Evolutionary conservation across 1,140 invertebrate species (phyloP).

Genomic region (Eupeodes corollae): DNA sequence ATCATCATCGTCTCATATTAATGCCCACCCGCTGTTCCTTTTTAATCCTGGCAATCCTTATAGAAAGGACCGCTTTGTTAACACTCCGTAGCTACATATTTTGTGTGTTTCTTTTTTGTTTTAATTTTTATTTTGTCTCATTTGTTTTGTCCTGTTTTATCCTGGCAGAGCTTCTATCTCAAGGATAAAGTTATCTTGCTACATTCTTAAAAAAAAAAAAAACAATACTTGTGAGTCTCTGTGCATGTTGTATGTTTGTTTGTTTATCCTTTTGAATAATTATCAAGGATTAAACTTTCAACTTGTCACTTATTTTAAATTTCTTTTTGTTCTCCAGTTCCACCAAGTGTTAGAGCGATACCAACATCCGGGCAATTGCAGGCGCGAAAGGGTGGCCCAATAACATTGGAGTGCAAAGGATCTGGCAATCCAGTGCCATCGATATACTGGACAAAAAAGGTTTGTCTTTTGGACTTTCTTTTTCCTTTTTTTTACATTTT

Average conservation of each 20-base stretch:
- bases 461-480: constrained; percentile 22
- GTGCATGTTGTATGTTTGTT: too few relatives aligned
- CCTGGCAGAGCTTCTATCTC: too few relatives aligned
- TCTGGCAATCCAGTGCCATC: constrained; percentile 57
- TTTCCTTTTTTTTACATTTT: neutral
- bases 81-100: neutral
- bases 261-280: too few relatives aligned
- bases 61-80: neutral
- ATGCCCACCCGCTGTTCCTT: neutral
- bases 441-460: constrained; percentile 54
- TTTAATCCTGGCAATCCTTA: too few relatives aligned
- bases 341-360: constrained; percentile 47
- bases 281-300: too few relatives aligned
- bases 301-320: neutral
- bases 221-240: too few relatives aligned
- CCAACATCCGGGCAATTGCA: constrained; percentile 49
- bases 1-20: neutral
- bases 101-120: neutral
- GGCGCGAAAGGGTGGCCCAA: constrained; percentile 50
- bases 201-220: too few relatives aligned
- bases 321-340: constrained; percentile 32
- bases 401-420: constrained; percentile 53
- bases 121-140: neutral
- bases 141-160: neutral
- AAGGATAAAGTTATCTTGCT: too few relatives aligned